Evolutionary conservation across 2,888 invertebrate genomes (phyloP).

Genomic region (Agrotis clavis): DNA sequence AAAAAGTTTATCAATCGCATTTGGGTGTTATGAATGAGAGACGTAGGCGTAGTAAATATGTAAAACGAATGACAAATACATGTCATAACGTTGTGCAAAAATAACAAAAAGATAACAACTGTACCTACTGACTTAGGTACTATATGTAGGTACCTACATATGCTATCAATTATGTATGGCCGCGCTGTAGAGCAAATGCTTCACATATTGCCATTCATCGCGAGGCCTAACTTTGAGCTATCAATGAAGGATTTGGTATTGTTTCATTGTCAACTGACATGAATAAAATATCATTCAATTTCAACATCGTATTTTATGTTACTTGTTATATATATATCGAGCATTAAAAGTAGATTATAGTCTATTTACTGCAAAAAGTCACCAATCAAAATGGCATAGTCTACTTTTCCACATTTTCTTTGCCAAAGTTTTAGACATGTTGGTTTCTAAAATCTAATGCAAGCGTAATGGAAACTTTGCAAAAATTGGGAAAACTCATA

Average conservation of each 20-base stretch:
- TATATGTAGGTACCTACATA: no score
- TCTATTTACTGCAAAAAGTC: neutral
- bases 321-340: neutral
- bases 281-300: conserved; percentile 32
- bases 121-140: neutral
- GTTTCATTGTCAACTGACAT: conserved; percentile 34
- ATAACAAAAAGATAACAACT: conserved; percentile 17
- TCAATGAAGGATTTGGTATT: conserved; percentile 46
- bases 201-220: conserved; percentile 49
- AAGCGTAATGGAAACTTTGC: no score
- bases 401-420: neutral
- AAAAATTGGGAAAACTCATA: no score
- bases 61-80: neutral
- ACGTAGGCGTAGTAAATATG: neutral
- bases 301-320: conserved; percentile 20
- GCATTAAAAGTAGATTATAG: neutral
- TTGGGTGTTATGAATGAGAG: neutral
- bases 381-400: neutral
- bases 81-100: neutral
- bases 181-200: conserved; percentile 34
- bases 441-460: no score
- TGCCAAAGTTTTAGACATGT: no score
- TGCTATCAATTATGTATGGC: conserved; percentile 45
- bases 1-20: neutral
- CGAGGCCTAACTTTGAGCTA: conserved; percentile 21